Conservation (phyloP, 1,140 invertebrate species). For the Caerostris extrusa region DNA sequence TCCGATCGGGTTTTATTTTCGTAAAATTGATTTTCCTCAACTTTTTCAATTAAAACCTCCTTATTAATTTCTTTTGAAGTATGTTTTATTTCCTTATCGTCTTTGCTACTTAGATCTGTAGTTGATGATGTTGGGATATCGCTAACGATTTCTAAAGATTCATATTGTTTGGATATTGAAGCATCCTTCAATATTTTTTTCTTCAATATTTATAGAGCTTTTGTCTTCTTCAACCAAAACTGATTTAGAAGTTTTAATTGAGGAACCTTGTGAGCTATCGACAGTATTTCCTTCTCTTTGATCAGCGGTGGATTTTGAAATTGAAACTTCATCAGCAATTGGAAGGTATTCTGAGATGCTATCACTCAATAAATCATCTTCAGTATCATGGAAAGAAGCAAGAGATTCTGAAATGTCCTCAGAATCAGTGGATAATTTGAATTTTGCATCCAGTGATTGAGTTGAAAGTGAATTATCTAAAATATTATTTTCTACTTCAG, state of each 20-base stretch:
- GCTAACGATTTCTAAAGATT: background rate
- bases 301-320: background rate
- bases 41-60: background rate
- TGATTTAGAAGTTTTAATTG: background rate
- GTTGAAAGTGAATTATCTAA: slow-evolving; percentile 26
- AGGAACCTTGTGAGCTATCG: background rate
- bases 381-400: slow-evolving; percentile 21
- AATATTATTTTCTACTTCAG: background rate
- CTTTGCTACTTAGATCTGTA: background rate
- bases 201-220: background rate
- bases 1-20: background rate
- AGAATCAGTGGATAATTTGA: background rate
- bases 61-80: background rate
- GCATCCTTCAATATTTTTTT: background rate
- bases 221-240: background rate
- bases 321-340: background rate
- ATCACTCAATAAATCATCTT: slow-evolving; percentile 26
- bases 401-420: slow-evolving; percentile 35
- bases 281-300: background rate
- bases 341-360: slow-evolving; percentile 42
- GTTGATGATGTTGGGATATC: background rate
- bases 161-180: background rate
- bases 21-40: background rate
- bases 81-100: background rate
- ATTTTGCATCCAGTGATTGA: background rate